Conservation (phyloP, 1,140 invertebrate species). For the Formica exsecta region DNA sequence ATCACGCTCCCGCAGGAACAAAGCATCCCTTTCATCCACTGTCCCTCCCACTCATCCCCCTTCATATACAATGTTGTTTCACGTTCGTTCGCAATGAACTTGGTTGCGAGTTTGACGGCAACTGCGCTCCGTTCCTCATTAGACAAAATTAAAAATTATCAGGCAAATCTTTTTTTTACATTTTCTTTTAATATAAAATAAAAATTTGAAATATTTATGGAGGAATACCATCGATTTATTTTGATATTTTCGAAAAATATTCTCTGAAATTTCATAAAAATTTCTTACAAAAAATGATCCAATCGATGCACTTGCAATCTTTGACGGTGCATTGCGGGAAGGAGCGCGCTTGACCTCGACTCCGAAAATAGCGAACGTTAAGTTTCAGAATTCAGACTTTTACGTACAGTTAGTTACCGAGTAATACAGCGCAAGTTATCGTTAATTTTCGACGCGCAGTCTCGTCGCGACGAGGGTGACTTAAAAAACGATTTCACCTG, state of each 20-base stretch:
- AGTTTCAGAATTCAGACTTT: slow-evolving; percentile 84
- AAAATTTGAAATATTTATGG: not conserved
- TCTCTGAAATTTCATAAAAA: not conserved
- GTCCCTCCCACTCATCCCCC: slow-evolving; percentile 76
- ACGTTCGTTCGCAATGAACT: slow-evolving; percentile 83
- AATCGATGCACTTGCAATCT: not conserved
- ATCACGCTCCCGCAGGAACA: slow-evolving; percentile 70
- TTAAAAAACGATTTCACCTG: slow-evolving; percentile 9
- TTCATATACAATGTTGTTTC: slow-evolving; percentile 85
- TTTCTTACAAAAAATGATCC: not conserved
- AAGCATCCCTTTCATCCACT: slow-evolving; percentile 69
- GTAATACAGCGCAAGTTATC: slow-evolving; percentile 84
- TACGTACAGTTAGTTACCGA: slow-evolving; percentile 85
- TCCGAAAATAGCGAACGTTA: slow-evolving; percentile 77
- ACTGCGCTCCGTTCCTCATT: slow-evolving; percentile 1
- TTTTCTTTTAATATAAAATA: not conserved
- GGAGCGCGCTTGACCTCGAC: slow-evolving; percentile 37
- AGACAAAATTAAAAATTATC: slow-evolving; percentile 18
- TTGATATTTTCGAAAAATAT: not conserved
- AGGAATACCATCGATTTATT: not conserved
- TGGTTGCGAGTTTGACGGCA: slow-evolving; percentile 61
- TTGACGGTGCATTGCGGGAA: not conserved
- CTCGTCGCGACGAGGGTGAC: slow-evolving; percentile 62
- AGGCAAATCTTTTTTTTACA: not conserved
- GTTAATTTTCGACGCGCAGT: slow-evolving; percentile 81